Percentiles rank a stretch among this genome's conserved stretches.
These are phyloP conservation scores for Coturnix japonica DNA, from an alignment of 2,113 vertebrate genomes.

Conservation along the genomic window DNA sequence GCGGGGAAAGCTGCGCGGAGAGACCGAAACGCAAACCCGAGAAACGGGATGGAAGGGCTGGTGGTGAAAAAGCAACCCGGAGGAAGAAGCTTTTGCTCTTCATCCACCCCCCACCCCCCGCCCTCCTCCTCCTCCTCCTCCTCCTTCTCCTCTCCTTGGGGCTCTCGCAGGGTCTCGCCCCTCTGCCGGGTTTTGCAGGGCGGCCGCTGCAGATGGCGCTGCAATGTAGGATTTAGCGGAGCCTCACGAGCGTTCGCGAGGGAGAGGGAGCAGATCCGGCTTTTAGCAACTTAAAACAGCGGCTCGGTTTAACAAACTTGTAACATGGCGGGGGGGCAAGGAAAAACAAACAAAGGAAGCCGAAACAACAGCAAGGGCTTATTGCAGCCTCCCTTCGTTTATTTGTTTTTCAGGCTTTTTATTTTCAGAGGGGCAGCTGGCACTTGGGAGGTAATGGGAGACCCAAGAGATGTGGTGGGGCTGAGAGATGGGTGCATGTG, in stretches of 20 bases:
- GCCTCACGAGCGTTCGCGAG: not conserved
- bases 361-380: not conserved
- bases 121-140: no score
- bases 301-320: conserved; percentile 64
- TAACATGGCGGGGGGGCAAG: conserved; percentile 42
- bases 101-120: no score
- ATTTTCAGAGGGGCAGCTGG: no score
- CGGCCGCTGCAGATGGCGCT: conserved; percentile 82
- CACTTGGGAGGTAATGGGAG: not conserved
- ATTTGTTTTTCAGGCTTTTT: not conserved
- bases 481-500: not conserved
- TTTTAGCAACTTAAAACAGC: conserved; percentile 61
- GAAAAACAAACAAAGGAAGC: no score
- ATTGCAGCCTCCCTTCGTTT: not conserved
- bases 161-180: accelerated
- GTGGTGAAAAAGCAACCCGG: not conserved
- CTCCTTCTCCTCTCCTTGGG: not conserved
- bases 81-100: accelerated
- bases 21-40: not conserved
- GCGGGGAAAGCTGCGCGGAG: not conserved
- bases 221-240: conserved; percentile 77
- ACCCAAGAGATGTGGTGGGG: not conserved
- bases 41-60: accelerated
- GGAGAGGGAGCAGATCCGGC: conserved; percentile 29
- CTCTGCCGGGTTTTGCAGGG: not conserved